These are phyloP conservation scores for Altica lythri DNA, from an alignment of 2,888 invertebrate genomes.

Conservation along the genomic window DNA sequence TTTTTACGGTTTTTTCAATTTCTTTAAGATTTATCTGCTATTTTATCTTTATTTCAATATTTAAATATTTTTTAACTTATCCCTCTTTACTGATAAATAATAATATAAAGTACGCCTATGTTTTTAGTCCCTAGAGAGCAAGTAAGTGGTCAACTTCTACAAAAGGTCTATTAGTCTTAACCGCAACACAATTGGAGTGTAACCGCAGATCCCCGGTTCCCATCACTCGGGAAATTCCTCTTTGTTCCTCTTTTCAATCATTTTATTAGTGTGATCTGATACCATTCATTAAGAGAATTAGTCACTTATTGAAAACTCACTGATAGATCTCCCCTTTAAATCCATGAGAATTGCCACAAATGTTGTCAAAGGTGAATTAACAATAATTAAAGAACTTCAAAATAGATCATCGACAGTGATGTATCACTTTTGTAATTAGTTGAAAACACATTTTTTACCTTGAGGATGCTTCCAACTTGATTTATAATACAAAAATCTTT, in stretches of 20 bases:
- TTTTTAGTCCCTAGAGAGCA: neutral
- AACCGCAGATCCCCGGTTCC: conserved; percentile 47
- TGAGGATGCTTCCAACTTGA: too few relatives aligned
- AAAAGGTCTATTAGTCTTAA: conserved; percentile 40
- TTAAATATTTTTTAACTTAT: too few relatives aligned
- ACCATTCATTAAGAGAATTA: conserved; percentile 32
- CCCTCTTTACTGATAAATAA: too few relatives aligned
- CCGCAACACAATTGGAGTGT: conserved; percentile 44
- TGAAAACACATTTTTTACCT: too few relatives aligned
- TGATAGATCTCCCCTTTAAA: conserved; percentile 29
- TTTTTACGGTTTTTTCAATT: too few relatives aligned
- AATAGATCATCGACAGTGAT: too few relatives aligned
- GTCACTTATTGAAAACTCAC: conserved; percentile 29
- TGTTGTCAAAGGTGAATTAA: too few relatives aligned
- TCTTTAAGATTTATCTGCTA: too few relatives aligned
- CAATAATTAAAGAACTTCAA: too few relatives aligned
- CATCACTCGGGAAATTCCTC: conserved; percentile 38
- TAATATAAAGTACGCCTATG: neutral
- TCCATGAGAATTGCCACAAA: conserved; percentile 31
- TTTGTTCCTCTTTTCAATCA: conserved; percentile 35
- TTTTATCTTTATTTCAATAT: too few relatives aligned
- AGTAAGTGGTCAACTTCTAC: conserved; percentile 27
- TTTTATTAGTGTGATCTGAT: conserved; percentile 31
- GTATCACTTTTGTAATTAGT: too few relatives aligned
- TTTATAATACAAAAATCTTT: too few relatives aligned